Evolutionary conservation across 1,140 invertebrate genomes (phyloP).

Genomic region (Dinothrombium tinctorium): DNA sequence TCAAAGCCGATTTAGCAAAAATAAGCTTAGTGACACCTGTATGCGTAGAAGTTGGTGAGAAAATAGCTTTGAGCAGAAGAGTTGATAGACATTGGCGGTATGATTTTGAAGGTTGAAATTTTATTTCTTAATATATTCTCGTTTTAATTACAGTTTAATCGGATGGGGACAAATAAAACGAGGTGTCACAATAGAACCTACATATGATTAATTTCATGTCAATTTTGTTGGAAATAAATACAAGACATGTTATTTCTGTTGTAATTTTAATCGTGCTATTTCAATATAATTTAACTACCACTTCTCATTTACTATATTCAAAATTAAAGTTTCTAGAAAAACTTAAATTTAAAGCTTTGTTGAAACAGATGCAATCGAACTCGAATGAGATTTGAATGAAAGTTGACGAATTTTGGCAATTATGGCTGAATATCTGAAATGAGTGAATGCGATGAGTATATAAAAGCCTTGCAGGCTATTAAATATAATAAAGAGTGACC

Average conservation of each 20-base stretch:
- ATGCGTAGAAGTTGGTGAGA: slow-evolving; percentile 94
- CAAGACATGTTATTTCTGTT: no score
- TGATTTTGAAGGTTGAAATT: slow-evolving; percentile 13
- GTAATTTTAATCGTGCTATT: no score
- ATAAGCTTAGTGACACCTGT: slow-evolving; percentile 90
- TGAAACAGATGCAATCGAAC: no score
- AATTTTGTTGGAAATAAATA: no score
- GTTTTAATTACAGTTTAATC: neutral
- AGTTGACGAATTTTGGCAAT: no score
- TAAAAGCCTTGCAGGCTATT: slow-evolving; percentile 25
- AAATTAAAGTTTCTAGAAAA: no score
- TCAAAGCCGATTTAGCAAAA: slow-evolving; percentile 91
- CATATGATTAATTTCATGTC: neutral
- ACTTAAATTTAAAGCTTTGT: no score
- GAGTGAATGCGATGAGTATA: slow-evolving; percentile 26
- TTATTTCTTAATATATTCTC: neutral
- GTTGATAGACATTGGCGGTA: slow-evolving; percentile 98
- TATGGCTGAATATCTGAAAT: no score
- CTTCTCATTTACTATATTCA: no score
- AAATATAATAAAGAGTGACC: slow-evolving; percentile 21
- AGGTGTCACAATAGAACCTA: neutral
- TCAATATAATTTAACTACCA: no score
- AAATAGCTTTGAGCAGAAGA: slow-evolving; percentile 87
- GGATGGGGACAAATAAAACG: slow-evolving; percentile 1
- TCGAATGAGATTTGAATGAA: no score